These are phyloP conservation scores for Holocentrus rufus DNA, from an alignment of 2,797 vertebrate species.

Conservation along the genomic window DNA sequence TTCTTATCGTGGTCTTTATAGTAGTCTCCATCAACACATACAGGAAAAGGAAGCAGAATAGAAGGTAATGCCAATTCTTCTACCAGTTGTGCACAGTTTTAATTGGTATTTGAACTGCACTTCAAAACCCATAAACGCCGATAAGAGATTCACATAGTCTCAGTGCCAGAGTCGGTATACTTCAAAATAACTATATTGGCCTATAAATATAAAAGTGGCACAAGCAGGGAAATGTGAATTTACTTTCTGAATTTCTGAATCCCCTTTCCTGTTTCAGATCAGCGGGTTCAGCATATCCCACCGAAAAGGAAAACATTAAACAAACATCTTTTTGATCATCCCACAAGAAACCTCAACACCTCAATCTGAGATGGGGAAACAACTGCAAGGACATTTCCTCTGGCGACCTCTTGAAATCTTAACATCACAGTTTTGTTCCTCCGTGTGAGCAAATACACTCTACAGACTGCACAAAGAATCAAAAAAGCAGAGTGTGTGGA, in stretches of 20 bases:
- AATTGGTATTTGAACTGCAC: not conserved
- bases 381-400: not conserved
- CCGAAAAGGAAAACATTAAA: not conserved
- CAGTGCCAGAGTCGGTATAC: no score
- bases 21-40: slow-evolving; percentile 9
- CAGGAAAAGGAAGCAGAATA: slow-evolving; percentile 27
- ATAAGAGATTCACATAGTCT: not conserved
- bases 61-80: slow-evolving; percentile 39
- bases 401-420: not conserved
- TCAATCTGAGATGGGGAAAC: not conserved
- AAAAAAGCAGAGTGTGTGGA: not conserved
- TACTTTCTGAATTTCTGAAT: not conserved
- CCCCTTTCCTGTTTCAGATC: slow-evolving; percentile 60
- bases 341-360: not conserved
- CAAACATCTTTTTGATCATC: slow-evolving; percentile 65
- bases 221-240: no score
- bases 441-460: not conserved
- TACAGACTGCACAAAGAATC: not conserved
- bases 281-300: not conserved
- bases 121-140: not conserved
- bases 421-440: not conserved
- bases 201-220: no score
- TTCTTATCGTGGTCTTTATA: slow-evolving; percentile 67
- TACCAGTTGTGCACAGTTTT: not conserved
- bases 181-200: no score